phyloP scores from a whole-genome alignment of 1,140 invertebrate genomes.

The Bombus breviceps region DNA sequence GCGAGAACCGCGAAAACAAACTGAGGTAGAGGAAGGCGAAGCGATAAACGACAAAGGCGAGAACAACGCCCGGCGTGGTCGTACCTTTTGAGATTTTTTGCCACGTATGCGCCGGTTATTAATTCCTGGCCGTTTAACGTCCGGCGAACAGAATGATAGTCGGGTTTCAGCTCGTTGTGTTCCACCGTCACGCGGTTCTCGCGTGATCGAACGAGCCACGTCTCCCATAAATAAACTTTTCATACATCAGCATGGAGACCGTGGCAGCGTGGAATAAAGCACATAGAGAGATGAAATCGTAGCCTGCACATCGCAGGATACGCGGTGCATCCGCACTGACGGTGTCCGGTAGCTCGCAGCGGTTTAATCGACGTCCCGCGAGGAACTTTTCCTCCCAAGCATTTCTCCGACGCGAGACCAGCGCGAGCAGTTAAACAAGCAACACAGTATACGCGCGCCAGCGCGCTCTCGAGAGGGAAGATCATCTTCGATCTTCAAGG shows the following conservation, averaged over 20 bases:
- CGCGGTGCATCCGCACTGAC: conserved; percentile 54
- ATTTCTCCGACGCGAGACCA: not conserved
- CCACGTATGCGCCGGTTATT: conserved; percentile 48
- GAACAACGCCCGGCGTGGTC: not conserved
- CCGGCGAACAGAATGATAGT: conserved; percentile 50
- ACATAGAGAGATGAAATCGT: conserved; percentile 64
- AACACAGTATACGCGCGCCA: conserved; percentile 24
- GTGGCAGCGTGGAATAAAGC: conserved; percentile 54
- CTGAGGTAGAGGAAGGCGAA: no score
- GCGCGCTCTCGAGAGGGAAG: conserved; percentile 39
- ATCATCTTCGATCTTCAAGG: conserved; percentile 69
- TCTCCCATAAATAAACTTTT: conserved; percentile 69
- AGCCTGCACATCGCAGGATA: conserved; percentile 61
- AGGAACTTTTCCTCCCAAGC: conserved; percentile 54
- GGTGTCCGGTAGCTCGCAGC: conserved; percentile 69
- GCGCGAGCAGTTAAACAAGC: conserved; percentile 52
- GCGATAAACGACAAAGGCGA: not conserved
- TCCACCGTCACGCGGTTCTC: conserved; percentile 43
- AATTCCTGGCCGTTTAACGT: conserved; percentile 60
- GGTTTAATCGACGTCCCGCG: conserved; percentile 65
- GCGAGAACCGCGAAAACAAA: not conserved
- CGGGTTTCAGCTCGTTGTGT: conserved; percentile 53
- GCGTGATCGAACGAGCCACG: conserved; percentile 63
- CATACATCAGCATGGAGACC: conserved; percentile 57
- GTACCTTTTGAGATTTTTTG: not conserved